Evolutionary conservation across 2,888 invertebrate genomes (phyloP).

Genomic region (Xestia xanthographa): DNA sequence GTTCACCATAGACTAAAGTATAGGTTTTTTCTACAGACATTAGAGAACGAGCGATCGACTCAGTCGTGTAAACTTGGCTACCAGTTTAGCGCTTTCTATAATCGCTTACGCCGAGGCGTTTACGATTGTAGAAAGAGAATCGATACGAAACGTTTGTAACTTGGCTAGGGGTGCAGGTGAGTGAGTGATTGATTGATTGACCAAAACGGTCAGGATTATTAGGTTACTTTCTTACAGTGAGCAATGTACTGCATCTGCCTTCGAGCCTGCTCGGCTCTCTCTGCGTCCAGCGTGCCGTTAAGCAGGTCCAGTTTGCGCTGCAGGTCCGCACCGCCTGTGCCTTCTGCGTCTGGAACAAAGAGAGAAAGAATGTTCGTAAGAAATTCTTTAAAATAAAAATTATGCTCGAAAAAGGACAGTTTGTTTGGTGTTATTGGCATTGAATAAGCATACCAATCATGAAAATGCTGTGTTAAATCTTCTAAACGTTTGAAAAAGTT

Average conservation of each 20-base stretch:
- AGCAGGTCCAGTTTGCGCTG: constrained; percentile 97
- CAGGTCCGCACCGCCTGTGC: constrained; percentile 95
- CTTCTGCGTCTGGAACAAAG: constrained; percentile 94
- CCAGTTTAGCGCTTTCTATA: too few relatives aligned
- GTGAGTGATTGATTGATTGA: not conserved
- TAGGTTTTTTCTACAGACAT: too few relatives aligned
- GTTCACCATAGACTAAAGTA: too few relatives aligned
- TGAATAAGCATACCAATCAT: not conserved
- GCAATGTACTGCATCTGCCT: constrained; percentile 95
- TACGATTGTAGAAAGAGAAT: too few relatives aligned
- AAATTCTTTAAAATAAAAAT: not conserved
- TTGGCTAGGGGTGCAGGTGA: too few relatives aligned
- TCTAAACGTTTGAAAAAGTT: not conserved
- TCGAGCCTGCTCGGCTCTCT: constrained; percentile 94
- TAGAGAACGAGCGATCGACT: too few relatives aligned
- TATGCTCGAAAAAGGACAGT: not conserved
- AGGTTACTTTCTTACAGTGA: constrained; percentile 92
- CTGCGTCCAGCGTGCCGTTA: constrained; percentile 97
- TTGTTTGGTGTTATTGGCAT: not conserved
- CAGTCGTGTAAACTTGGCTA: too few relatives aligned
- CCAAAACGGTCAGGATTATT: not conserved
- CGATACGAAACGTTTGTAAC: too few relatives aligned
- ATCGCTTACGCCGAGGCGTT: too few relatives aligned
- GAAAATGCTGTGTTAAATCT: not conserved
- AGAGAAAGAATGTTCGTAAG: not conserved